Evolutionary conservation across 2,888 invertebrate genomes (phyloP).

Genomic region (Parelbella ahira): DNA sequence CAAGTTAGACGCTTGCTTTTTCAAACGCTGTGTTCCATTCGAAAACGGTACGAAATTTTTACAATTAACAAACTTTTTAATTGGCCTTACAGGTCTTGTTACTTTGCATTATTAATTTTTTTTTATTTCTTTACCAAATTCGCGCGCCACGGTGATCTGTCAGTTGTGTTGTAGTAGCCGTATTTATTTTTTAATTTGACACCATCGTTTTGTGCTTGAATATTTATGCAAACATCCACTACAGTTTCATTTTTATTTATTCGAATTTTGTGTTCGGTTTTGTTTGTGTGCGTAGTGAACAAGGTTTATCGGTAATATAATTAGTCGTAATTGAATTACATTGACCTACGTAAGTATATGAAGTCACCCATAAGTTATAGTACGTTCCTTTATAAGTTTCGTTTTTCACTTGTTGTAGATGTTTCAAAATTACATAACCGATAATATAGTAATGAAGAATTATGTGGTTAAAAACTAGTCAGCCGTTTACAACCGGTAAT

Average conservation of each 20-base stretch:
- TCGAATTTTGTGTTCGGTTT: constrained; percentile 13
- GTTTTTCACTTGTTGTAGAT: no score
- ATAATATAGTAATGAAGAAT: no score
- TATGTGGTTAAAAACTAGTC: no score
- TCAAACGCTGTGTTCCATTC: constrained; percentile 36
- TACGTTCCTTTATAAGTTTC: no score
- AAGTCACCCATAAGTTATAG: no score
- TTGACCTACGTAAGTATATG: constrained; percentile 21
- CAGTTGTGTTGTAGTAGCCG: constrained; percentile 4
- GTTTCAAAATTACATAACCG: no score
- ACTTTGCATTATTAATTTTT: constrained; percentile 2
- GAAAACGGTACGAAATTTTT: constrained; percentile 34
- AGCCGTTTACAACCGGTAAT: constrained; percentile 7
- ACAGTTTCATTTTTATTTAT: background rate
- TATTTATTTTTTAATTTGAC: constrained; percentile 7
- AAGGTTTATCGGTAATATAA: constrained; percentile 64
- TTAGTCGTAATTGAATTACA: constrained; percentile 62
- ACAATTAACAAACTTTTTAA: constrained; percentile 13
- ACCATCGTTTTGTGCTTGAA: background rate
- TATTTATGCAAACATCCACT: constrained; percentile 2
- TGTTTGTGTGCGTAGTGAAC: constrained; percentile 43
- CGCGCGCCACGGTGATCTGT: constrained; percentile 19
- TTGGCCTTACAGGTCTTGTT: constrained; percentile 6
- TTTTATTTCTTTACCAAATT: constrained; percentile 5
- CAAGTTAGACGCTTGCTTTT: constrained; percentile 60